Evolutionary conservation across 2,888 invertebrate genomes (phyloP), one percentile per base, ranked within the genome.

Genomic region (Seira sanloemensis): DNA sequence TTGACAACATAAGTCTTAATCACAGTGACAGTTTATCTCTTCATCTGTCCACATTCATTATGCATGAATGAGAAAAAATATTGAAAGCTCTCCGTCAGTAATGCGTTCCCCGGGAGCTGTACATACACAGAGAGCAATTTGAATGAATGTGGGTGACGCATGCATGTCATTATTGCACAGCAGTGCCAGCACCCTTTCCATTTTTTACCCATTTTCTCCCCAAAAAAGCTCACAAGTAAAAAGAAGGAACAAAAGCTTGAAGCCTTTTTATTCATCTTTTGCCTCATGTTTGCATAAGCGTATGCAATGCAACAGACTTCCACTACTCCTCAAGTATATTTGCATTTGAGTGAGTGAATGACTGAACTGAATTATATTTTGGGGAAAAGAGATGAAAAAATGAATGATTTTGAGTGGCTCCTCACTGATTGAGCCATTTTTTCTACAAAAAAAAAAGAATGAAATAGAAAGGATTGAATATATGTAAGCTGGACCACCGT

Each of bases 371-470:
- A n/a, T 16, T 23, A 5, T 16, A 16, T 79, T 79, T 19, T 7
- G 65, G 46, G 27, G 58, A 76, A 76, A 75, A 26, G 23, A 21
- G 25, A n/a, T 69, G 19, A 71, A 50, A 9, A 58, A 62, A 69
- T 58, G 21, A 77, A 25, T 77, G 77, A 77, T 54, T 74, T 37
- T 9, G 46, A 65, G 37, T 18, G 27, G n/a, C n/a, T 7, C 9
- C 26, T 62, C 66, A 25, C 76, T 81, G 81, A 81, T 81, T 81
- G 81, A 81, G 76, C 50, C 81, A 66, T 81, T 81, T 81, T 81
- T 76, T 50, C 50, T 76, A n/a, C 12, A 12, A 7, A 62, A 54
- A 58, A 75, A 69, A 9, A 27, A 27, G 5, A 67, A 19, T 26
- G 65, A 69, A 62, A 26, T 25, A 12, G 23, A 79, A 80, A 80